Base-by-base conservation (phyloP, 2,797 vertebrate species). In the Rhinophrynus dorsalis region DNA sequence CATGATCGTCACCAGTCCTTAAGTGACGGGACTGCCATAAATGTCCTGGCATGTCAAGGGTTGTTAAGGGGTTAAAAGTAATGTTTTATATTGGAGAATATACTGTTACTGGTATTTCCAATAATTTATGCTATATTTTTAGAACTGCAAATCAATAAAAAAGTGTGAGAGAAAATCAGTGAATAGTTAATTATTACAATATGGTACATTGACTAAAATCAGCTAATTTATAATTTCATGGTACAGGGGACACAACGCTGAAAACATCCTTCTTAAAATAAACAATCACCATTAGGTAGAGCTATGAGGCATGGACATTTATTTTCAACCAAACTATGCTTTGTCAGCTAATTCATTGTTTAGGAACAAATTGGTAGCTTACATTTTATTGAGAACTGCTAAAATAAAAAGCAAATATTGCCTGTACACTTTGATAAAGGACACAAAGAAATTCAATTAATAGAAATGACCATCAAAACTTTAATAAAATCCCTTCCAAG, bases 291-390 rank as follows among this genome's bases (percentile, higher is more conserved):
- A 65, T 65, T 54, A 65, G 26, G 40, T 65, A 26, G 35, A 52
- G 47, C 62, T 42, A 6, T 65, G 48, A 42, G 54, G 62, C 62
- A 42, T 65, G 62, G 42, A 65, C 23, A 35, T 54, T 35, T 51
- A 18, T 47, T 52, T 54, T 40, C 23, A 54, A 13, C 61, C 24
- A 27, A 24, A 52, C 47, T 29, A 10, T 52, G 61, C 47, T 27
- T 38, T 23, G 10, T 64, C 61, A 52, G 61, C 61, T 52, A 52
- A 40, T 27, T 51, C 61, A 64, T 52, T 51, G 47, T 64, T 51
- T 30, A 27, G 15, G 47, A 64, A 47, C 50, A 64, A 64, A 64
- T 64, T 51, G 47, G 37, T 64, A 38, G 7, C 47, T 38, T 7
- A 52, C 37, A 52, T 20, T 38, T 26, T 51, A 40, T 52, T 40